These are phyloP conservation scores for Caenorhabditis latens DNA, from an alignment of 1,140 invertebrate genomes.

Conservation along the genomic window DNA sequence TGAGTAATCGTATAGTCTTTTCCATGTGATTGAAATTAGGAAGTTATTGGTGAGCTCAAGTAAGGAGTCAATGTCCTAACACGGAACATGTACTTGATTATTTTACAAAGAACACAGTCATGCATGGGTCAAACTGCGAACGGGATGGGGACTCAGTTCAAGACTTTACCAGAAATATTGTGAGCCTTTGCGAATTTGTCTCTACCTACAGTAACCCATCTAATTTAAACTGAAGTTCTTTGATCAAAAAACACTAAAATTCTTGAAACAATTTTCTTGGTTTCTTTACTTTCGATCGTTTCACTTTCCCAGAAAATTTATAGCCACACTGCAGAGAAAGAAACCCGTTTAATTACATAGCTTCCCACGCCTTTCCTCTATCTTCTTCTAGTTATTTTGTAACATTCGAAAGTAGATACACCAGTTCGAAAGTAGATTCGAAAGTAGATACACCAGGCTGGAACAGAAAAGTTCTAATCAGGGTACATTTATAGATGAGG, in stretches of 20 bases:
- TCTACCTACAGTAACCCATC: too few species aligned
- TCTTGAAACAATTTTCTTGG: neutral
- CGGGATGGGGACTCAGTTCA: too few species aligned
- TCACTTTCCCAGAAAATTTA: constrained; percentile 1
- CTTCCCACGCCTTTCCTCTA: neutral
- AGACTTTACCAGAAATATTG: too few species aligned
- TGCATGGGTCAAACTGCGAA: neutral
- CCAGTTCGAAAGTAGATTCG: neutral
- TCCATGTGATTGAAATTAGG: constrained; percentile 1
- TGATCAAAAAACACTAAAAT: neutral
- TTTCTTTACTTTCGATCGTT: neutral
- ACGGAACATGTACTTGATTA: neutral
- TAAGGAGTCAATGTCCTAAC: neutral
- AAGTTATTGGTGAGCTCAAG: neutral
- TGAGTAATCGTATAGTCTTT: neutral
- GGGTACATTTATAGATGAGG: neutral
- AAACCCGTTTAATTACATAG: neutral
- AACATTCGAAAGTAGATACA: neutral
- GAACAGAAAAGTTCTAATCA: neutral
- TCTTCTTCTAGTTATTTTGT: neutral
- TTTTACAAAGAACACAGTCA: neutral
- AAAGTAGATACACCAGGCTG: neutral
- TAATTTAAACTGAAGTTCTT: too few species aligned
- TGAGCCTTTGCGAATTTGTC: too few species aligned
- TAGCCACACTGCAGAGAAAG: neutral